Evolutionary conservation across 2,797 vertebrate genomes (phyloP).

Genomic region (Malacoctenus gilli): DNA sequence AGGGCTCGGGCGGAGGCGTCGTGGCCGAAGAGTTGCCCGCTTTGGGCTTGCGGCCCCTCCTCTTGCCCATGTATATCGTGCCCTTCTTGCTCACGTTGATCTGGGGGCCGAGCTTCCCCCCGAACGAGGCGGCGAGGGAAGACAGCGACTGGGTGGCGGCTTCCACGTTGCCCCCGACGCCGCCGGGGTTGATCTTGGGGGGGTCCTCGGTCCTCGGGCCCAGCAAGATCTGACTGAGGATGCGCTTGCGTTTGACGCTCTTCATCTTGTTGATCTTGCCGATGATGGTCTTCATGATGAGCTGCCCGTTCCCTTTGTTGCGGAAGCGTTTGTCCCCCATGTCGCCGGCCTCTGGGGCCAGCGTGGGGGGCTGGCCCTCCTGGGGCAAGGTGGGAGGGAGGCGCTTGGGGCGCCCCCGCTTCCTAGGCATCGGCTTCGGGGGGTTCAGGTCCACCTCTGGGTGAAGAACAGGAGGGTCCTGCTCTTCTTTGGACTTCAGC

Average conservation of each 20-base stretch:
- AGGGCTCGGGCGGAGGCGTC: slow-evolving; percentile 72
- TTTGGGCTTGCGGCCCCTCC: slow-evolving; percentile 96
- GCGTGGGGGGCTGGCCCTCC: slow-evolving; percentile 91
- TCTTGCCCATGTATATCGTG: slow-evolving; percentile 99
- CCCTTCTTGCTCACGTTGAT: slow-evolving; percentile 99
- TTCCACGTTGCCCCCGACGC: slow-evolving; percentile 59
- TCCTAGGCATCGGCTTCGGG: slow-evolving; percentile 90
- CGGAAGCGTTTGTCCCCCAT: slow-evolving; percentile 84
- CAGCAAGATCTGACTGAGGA: slow-evolving; percentile 93
- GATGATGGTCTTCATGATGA: slow-evolving; percentile 97
- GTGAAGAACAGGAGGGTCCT: slow-evolving; percentile 95
- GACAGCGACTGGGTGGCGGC: slow-evolving; percentile 84
- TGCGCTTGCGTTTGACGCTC: slow-evolving; percentile 93
- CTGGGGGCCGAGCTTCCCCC: slow-evolving; percentile 93
- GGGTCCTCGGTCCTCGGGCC: slow-evolving; percentile 78
- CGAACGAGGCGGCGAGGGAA: slow-evolving; percentile 92
- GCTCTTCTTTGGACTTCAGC: slow-evolving; percentile 92
- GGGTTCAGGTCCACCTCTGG: slow-evolving; percentile 95
- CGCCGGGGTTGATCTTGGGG: slow-evolving; percentile 60
- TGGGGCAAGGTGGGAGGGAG: slow-evolving; percentile 88
- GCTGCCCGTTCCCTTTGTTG: slow-evolving; percentile 92
- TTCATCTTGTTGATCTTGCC: slow-evolving; percentile 99
- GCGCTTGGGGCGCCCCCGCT: slow-evolving; percentile 94
- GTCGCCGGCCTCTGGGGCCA: slow-evolving; percentile 85
- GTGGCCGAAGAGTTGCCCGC: slow-evolving; percentile 48